Base-by-base conservation (phyloP, 2,797 vertebrate genomes). In the Lateolabrax maculatus region DNA sequence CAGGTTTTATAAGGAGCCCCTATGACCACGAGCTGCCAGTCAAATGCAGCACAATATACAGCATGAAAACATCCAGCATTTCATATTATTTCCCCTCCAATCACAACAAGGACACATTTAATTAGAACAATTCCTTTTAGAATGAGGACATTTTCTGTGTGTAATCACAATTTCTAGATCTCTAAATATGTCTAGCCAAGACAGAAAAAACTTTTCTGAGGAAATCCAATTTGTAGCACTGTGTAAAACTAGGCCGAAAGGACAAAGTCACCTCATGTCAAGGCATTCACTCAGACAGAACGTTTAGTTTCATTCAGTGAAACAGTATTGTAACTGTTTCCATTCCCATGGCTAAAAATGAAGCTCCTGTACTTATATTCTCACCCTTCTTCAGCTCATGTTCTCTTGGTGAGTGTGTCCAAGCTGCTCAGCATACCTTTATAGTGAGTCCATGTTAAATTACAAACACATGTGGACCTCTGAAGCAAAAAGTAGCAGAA, bases 401-500 rank as follows among this genome's bases (percentile, higher is more conserved):
- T 73, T 73, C 21, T 64, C 49, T 25, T 46, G 71, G 55, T 44
- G 27, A 66, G 49, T 48, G 56, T 39, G 36, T 48, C 67, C n/a
- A 31, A 43, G 34, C 49, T 64, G 69, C 77, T 78, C 74, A 57
- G 58, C 73, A 77, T 78, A 64, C 36, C 78, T 79, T 61, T 61
- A 84, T 72, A 75, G 23, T 71, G 75, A 79, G 65, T 78, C 69
- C 36, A 21, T 31, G 41, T 72, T 57, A 58, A 44, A 87, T 85
- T 72, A 75, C 62, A 70, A 83, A 86, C 78, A 88, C 74, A 66
- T 83, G 74, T 73, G 66, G 37, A 48, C 19, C 21, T 74, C 41
- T n/a, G 8, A 2, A 76, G 60, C 4, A 37, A 18, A 49, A 52
- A 61, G 13, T 5, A 51, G n/a, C n/a, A n/a, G n/a, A n/a, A n/a